Conservation (phyloP, 2,797 vertebrate species). For the Bradypodion ventrale region DNA sequence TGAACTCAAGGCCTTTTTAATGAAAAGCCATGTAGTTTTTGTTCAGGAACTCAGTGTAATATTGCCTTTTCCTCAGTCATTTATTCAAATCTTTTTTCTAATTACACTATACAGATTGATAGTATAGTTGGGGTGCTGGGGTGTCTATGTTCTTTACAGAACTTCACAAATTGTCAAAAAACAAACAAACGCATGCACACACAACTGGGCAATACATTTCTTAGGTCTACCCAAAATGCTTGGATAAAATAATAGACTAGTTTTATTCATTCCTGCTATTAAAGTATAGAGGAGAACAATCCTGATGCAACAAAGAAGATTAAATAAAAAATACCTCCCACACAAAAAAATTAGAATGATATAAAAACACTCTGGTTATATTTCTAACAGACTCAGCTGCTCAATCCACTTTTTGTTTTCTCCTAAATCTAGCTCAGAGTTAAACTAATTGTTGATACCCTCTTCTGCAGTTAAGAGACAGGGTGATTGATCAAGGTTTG, state of each 20-base stretch:
- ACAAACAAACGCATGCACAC: too few species aligned
- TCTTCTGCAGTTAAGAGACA: conserved; percentile 44
- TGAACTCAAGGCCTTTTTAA: not conserved
- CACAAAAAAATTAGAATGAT: conserved; percentile 21
- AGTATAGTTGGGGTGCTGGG: not conserved
- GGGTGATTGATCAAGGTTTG: conserved; percentile 48
- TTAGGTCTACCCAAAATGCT: not conserved
- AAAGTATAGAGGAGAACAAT: conserved; percentile 14
- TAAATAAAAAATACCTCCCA: not conserved
- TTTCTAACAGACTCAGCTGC: conserved; percentile 41
- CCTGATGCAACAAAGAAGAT: conserved; percentile 16
- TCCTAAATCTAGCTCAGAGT: conserved; percentile 36
- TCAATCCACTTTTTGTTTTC: conserved; percentile 44
- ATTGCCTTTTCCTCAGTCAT: not conserved
- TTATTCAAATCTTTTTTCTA: not conserved
- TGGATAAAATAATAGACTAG: not conserved
- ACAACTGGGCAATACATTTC: not conserved
- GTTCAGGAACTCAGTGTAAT: not conserved
- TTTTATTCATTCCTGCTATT: not conserved
- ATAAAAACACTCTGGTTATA: conserved; percentile 33
- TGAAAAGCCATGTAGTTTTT: not conserved
- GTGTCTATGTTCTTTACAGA: not conserved
- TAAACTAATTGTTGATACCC: conserved; percentile 55
- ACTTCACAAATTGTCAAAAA: not conserved
- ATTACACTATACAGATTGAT: not conserved